Evolutionary conservation across 2,113 vertebrate genomes (phyloP).

Genomic region (Salvelinus sp.): DNA sequence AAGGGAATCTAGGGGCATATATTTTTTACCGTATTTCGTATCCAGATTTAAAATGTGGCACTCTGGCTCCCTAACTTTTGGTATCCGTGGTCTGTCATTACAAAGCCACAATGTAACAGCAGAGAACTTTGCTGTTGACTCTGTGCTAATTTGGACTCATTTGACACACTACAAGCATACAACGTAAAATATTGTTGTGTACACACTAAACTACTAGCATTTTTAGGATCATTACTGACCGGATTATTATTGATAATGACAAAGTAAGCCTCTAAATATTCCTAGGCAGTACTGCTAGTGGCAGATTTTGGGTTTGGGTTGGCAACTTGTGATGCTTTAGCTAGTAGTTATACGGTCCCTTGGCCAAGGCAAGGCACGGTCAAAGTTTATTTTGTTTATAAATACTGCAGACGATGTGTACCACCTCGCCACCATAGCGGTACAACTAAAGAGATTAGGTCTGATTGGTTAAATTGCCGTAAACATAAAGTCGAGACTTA

Average conservation of each 20-base stretch:
- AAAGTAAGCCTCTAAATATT: neutral
- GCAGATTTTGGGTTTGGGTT: constrained; percentile 7
- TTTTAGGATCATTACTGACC: neutral
- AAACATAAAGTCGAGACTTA: constrained; percentile 46
- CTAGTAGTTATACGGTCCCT: constrained; percentile 8
- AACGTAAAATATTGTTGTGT: neutral
- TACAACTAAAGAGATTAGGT: constrained; percentile 46
- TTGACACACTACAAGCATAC: constrained; percentile 2
- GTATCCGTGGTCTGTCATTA: constrained; percentile 51
- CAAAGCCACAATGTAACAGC: constrained; percentile 42
- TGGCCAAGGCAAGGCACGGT: constrained; percentile 8
- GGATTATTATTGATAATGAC: neutral
- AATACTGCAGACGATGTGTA: constrained; percentile 8
- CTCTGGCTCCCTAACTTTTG: constrained; percentile 48
- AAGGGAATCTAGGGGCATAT: constrained; percentile 24
- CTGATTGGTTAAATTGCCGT: constrained; percentile 50
- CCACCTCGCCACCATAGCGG: constrained; percentile 17
- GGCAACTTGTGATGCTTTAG: neutral
- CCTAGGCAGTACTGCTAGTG: neutral
- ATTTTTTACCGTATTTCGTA: constrained; percentile 25
- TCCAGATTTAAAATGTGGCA: constrained; percentile 42
- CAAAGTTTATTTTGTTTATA: constrained; percentile 17
- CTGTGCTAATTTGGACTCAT: constrained; percentile 14
- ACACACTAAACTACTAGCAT: neutral
- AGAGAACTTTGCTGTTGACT: constrained; percentile 17